Evolutionary conservation across 2,113 vertebrate species (phyloP).

Genomic region (Megalops atlanticus): DNA sequence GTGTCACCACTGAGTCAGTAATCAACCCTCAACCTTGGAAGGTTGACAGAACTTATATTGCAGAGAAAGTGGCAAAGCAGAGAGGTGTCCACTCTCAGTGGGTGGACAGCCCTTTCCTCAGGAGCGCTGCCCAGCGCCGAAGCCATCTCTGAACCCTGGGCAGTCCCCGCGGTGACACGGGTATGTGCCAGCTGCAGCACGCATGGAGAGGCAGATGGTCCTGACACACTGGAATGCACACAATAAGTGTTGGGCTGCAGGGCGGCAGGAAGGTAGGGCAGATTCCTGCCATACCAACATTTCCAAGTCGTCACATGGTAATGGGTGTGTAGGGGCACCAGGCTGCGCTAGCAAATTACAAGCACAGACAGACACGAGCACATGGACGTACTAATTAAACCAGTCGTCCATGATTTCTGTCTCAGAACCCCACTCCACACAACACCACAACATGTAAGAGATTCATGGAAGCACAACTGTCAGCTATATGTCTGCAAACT

Average conservation of each 20-base stretch:
- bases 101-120: no score
- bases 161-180: neutral
- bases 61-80: no score
- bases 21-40: no score
- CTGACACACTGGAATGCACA: slow-evolving; percentile 7
- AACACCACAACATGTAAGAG: neutral
- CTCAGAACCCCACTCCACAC: neutral
- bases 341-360: neutral
- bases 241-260: neutral
- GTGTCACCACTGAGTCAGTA: no score
- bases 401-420: neutral
- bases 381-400: neutral
- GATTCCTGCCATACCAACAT: slow-evolving; percentile 9
- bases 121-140: no score
- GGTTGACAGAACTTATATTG: no score
- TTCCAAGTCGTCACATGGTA: neutral
- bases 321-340: neutral
- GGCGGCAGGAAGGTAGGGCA: slow-evolving; percentile 5
- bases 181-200: neutral
- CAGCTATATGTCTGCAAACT: no score
- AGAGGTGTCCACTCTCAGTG: no score
- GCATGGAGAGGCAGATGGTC: neutral
- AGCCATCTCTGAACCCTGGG: neutral
- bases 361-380: neutral
- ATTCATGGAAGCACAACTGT: no score